These are phyloP conservation scores for Drosophila glabriapex DNA, from an alignment of 2,888 invertebrate species.

Conservation along the genomic window DNA sequence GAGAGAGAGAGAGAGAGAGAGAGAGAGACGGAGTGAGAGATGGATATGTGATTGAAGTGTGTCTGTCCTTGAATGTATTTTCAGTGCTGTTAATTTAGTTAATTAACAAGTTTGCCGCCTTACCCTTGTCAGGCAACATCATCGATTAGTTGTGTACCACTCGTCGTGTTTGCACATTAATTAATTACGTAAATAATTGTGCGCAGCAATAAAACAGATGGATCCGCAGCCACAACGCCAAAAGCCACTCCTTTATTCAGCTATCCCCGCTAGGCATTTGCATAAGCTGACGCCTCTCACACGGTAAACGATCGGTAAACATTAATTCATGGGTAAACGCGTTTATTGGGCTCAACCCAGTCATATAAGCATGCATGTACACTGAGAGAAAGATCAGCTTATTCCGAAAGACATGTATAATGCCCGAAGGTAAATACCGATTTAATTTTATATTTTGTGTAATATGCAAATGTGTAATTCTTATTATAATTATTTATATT, in stretches of 20 bases:
- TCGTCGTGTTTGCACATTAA: constrained; percentile 30
- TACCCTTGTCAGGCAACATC: constrained; percentile 1
- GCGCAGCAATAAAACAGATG: constrained; percentile 35
- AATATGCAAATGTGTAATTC: neutral
- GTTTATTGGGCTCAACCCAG: constrained; percentile 1
- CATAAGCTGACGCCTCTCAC: constrained; percentile 10
- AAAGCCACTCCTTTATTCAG: constrained; percentile 19
- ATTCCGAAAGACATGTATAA: neutral
- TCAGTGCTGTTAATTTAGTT: constrained; percentile 20
- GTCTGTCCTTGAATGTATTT: neutral
- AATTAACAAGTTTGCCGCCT: constrained; percentile 29
- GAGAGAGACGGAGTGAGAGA: neutral
- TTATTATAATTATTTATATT: too few species aligned
- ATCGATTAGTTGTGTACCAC: constrained; percentile 1
- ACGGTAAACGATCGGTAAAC: constrained; percentile 34
- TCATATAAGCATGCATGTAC: neutral
- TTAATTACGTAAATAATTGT: constrained; percentile 62
- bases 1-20: neutral
- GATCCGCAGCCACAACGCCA: neutral
- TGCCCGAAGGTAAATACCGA: neutral
- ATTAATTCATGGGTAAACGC: constrained; percentile 10
- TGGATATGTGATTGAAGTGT: neutral
- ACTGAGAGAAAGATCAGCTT: neutral
- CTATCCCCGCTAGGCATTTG: constrained; percentile 2
- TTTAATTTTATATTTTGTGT: neutral